Evolutionary conservation across 37 sponge, comb jelly and placozoan genomes (phyloP).

Genomic region (Theonella swinhoei): DNA sequence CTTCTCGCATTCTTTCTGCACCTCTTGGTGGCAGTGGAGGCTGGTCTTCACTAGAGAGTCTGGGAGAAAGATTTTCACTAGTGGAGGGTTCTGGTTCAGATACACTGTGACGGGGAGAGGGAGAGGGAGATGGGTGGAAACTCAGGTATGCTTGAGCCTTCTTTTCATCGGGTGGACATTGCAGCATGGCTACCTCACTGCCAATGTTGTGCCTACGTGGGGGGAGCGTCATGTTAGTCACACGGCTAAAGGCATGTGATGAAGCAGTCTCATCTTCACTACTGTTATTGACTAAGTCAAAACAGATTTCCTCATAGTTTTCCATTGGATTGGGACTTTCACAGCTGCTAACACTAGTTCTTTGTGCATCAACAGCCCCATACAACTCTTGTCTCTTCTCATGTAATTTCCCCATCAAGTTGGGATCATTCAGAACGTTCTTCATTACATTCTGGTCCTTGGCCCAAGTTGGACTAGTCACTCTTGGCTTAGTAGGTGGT

Average conservation of each 20-base stretch:
- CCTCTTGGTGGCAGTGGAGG: background rate
- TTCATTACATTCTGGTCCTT: background rate
- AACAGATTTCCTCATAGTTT: background rate
- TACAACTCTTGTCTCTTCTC: constrained; percentile 38
- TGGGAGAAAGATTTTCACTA: background rate
- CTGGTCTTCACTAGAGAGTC: background rate
- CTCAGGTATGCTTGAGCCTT: background rate
- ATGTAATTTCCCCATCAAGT: constrained; percentile 19
- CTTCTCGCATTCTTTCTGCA: background rate
- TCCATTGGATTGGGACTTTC: background rate
- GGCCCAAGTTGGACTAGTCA: background rate
- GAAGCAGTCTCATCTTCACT: background rate
- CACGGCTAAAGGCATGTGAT: background rate
- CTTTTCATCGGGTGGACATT: background rate
- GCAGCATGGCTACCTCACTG: background rate
- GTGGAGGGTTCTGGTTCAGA: too few relatives aligned
- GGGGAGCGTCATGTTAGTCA: background rate
- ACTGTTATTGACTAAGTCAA: background rate
- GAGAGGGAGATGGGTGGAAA: background rate
- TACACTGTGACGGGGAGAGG: background rate
- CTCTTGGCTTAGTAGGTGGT: background rate
- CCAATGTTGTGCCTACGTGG: background rate
- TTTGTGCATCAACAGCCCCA: background rate
- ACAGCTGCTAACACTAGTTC: background rate
- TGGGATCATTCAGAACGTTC: constrained; percentile 24